These are phyloP conservation scores for Myrmecobius fasciatus DNA, from an alignment of 2,113 vertebrate genomes.

Conservation along the genomic window DNA sequence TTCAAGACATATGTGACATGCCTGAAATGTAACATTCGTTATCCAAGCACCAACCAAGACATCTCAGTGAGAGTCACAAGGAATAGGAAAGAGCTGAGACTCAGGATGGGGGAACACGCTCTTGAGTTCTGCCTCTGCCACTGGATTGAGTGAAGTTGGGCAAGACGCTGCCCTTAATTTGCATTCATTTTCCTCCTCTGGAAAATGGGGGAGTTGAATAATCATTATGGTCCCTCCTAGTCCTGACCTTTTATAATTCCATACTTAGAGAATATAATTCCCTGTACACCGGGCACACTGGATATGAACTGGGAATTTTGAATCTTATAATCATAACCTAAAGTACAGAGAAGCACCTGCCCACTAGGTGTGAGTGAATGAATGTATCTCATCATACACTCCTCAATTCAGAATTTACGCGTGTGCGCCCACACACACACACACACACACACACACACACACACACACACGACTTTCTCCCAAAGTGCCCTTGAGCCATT, in stretches of 20 bases:
- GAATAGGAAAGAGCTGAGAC: background rate
- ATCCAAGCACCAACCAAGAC: background rate
- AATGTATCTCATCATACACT: background rate
- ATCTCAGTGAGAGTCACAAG: background rate
- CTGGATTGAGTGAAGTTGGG: background rate
- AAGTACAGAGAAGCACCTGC: background rate
- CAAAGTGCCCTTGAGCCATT: background rate
- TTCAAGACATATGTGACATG: background rate
- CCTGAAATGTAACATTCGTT: background rate
- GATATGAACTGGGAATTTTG: background rate
- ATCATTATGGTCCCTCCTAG: background rate
- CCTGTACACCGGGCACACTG: background rate
- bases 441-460: no score
- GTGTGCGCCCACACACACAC: background rate
- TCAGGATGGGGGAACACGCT: background rate
- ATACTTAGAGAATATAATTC: background rate
- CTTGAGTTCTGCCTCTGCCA: background rate
- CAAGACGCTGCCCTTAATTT: background rate
- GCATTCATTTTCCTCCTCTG: background rate
- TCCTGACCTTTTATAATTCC: background rate
- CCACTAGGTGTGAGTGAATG: background rate
- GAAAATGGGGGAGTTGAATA: background rate
- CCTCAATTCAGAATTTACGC: background rate
- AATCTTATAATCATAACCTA: background rate
- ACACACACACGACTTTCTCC: background rate